Evolutionary conservation across 2,888 invertebrate genomes (phyloP), one percentile per base, ranked within the genome.

Genomic region (Nemoura dubitans): DNA sequence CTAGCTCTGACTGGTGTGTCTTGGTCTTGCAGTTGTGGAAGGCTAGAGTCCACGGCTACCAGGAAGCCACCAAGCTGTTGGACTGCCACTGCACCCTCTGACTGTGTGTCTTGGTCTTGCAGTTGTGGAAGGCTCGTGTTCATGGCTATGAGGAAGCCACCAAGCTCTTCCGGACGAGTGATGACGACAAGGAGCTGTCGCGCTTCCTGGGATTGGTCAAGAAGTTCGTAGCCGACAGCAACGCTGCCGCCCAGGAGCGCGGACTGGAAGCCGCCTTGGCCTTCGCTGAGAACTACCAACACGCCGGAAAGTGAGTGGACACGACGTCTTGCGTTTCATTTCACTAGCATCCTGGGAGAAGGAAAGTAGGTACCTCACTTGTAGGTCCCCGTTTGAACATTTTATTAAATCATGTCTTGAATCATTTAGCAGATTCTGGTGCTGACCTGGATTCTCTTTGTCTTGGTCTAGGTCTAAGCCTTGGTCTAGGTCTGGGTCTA

Each of bases 231-330:
- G 93, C 94, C 0, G 99, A 99, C 91, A 97, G 96, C 89, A 98
- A 99, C 95, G 98, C 96, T 25, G 95, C 97, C 88, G 98, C 98
- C 0, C 98, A 98, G 91, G 99, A 99, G 91, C 98, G 97, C 93
- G 99, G 98, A 21, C 91, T 99, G 89, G 98, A 98, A 90, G 98
- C 98, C 10, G 96, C 97, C 0, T 91, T 98, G 86, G 96, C 96
- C 76, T 99, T 96, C 92, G 95, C 98, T 0, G 98, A 98, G 91
- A 98, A 98, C 92, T 97, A 98, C 90, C 95, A 95, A 0, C 93
- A 94, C 90, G 97, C 98, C 86, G 96, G 96, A 83, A 98, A 97
- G 94, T 94, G 90, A 91, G 92, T 91, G 2, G 26, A 10, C 36
- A 6, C 36, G 36, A 36, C 36, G 3, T 36, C 36, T n/a, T n/a